Base-by-base conservation (phyloP, 2,113 vertebrate genomes). In the Vidua macroura region DNA sequence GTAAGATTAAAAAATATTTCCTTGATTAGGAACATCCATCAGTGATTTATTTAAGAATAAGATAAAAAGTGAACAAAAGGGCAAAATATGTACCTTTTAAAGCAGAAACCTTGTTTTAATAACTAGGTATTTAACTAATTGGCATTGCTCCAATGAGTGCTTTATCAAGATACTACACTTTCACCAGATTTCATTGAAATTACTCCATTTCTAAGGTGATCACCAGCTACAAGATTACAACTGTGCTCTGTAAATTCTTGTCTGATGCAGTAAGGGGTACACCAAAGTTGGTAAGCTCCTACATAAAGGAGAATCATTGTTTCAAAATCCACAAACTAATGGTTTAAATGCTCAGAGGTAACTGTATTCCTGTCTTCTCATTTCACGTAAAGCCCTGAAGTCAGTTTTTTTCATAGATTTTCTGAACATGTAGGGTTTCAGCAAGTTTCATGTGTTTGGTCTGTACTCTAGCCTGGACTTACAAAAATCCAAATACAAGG, bases 361-460 rank as follows among this genome's bases (percentile, higher is more conserved):
- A n/a, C 7, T 51, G 14, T 19, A 41, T 90, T 83, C 1, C 0
- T 69, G 41, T 66, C 44, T 62, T 1, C 33, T 75, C 17, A 41
- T 81, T 77, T 66, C 16, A 35, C 1, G 0, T 23, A 56, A 60
- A 64, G 24, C 30, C 28, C 21, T 81, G n/a, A 80, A 53, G 2
- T 33, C 3, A 5, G 9, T 4, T 10, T 68, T 64, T 58, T 58
- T 28, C 18, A 35, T 43, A 35, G 31, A 21, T 66, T 70, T 83
- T 91, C 25, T 3, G 4, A n/a, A 21, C 49, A 58, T 8, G 4
- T 58, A 17, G 31, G 20, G 67, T 92, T 83, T 69, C 80, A 30
- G 20, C 0, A 0, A 41, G 18, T 76, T 83, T 72, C 27, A 1
- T 22, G 8, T 31, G 13, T 73, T 83, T 39, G 39, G 31, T 23